Percentiles rank a stretch among this genome's conserved stretches.
These are phyloP conservation scores for Alligator mississippiensis DNA, from an alignment of 2,113 vertebrate species.

Conservation along the genomic window DNA sequence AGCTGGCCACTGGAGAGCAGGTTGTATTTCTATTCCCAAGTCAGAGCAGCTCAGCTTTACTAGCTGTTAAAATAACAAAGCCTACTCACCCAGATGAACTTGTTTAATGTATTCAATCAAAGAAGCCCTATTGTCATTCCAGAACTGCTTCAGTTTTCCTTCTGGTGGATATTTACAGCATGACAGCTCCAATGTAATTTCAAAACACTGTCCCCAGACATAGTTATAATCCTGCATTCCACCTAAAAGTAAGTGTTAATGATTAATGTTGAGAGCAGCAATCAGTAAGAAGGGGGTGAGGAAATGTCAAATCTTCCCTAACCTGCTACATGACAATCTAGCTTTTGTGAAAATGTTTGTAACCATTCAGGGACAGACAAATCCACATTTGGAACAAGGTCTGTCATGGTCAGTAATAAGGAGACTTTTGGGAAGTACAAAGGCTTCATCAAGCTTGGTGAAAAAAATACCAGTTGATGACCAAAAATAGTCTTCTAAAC, in stretches of 20 bases:
- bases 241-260: conserved; percentile 79
- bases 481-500: not conserved
- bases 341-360: not conserved
- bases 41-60: not conserved
- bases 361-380: not conserved
- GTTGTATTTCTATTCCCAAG: too few species aligned
- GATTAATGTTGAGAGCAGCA: not conserved
- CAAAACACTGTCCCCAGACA: conserved; percentile 92
- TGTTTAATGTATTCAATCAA: conserved; percentile 90
- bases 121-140: conserved; percentile 87
- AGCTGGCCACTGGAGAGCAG: not conserved
- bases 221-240: conserved; percentile 99
- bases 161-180: conserved; percentile 93
- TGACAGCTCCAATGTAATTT: conserved; percentile 93
- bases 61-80: fast-evolving
- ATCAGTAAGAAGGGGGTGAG: too few species aligned
- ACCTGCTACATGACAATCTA: not conserved
- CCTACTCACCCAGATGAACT: conserved; percentile 90
- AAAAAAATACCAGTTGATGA: not conserved
- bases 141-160: conserved; percentile 81
- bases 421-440: not conserved
- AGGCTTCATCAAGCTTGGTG: not conserved
- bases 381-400: not conserved
- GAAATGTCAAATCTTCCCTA: too few species aligned
- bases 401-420: not conserved